Conservation (phyloP, 2,888 invertebrate genomes). For the Trachelus tabidus region DNA sequence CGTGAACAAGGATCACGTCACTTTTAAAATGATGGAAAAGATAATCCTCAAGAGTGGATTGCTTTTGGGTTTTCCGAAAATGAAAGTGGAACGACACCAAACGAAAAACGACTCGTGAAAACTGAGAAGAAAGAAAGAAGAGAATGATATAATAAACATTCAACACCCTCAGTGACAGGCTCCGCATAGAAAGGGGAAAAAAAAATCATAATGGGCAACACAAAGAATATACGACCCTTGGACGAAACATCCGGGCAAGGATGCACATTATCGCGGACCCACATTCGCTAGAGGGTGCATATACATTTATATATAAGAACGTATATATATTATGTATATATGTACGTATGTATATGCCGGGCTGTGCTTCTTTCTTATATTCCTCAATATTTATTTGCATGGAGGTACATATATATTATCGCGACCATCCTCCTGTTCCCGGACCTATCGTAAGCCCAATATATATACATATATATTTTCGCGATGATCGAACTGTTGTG, state of each 20-base stretch:
- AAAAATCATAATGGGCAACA: not conserved
- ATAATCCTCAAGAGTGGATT: not conserved
- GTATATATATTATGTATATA: not conserved
- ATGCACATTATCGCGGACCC: not conserved
- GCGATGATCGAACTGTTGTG: not conserved
- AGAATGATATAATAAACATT: not conserved
- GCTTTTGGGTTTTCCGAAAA: not conserved
- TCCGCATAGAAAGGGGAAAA: not conserved
- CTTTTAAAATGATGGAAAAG: not conserved
- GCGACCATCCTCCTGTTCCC: not conserved
- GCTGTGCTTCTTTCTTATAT: not conserved
- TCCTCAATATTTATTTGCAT: not conserved
- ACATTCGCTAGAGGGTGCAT: not conserved
- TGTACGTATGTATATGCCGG: not conserved
- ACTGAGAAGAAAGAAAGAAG: not conserved
- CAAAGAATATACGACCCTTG: not conserved
- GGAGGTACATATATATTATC: not conserved
- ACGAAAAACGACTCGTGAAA: not conserved
- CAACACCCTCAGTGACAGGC: not conserved
- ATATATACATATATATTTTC: not conserved
- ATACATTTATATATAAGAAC: not conserved
- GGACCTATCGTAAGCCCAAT: not conserved
- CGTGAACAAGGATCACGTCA: not conserved
- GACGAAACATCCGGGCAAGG: not conserved
- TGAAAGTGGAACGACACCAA: not conserved